These are phyloP conservation scores for Catharus minimus DNA, from an alignment of 2,113 vertebrate genomes.

Conservation along the genomic window DNA sequence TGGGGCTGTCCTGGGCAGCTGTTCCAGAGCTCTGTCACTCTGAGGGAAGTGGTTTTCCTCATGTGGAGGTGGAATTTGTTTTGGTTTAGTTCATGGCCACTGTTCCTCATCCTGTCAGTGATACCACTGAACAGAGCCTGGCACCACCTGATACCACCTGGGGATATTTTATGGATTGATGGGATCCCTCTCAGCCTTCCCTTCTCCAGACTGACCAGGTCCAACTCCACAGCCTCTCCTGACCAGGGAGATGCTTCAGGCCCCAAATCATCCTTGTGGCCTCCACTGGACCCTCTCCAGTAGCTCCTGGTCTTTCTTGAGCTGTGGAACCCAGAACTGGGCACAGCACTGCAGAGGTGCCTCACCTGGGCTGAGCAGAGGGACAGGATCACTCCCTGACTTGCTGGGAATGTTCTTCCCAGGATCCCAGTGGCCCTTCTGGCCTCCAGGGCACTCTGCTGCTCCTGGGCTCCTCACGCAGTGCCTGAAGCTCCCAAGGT, in stretches of 20 bases:
- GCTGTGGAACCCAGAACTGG: neutral
- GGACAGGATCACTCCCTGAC: neutral
- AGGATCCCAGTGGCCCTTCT: neutral
- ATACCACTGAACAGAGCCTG: neutral
- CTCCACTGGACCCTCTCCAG: neutral
- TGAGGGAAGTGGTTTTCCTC: neutral
- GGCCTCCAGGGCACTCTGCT: neutral
- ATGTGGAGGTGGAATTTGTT: neutral
- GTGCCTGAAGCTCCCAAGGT: neutral
- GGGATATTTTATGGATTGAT: neutral
- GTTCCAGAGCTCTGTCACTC: neutral
- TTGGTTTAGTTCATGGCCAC: neutral
- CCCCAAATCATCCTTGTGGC: neutral
- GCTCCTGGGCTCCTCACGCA: neutral
- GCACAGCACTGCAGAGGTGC: neutral
- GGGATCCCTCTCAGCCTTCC: neutral
- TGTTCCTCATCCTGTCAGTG: neutral
- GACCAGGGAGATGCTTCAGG: neutral
- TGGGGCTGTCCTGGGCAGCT: neutral
- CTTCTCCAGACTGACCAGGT: neutral
- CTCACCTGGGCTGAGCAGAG: neutral
- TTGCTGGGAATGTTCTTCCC: neutral
- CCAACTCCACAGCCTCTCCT: neutral
- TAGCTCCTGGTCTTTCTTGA: neutral
- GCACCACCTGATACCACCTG: neutral